A percentile compares a stretch with the other conserved stretches of the same genome.
Conservation (phyloP, 2,113 vertebrate genomes). For the Gopherus evgoodei region DNA sequence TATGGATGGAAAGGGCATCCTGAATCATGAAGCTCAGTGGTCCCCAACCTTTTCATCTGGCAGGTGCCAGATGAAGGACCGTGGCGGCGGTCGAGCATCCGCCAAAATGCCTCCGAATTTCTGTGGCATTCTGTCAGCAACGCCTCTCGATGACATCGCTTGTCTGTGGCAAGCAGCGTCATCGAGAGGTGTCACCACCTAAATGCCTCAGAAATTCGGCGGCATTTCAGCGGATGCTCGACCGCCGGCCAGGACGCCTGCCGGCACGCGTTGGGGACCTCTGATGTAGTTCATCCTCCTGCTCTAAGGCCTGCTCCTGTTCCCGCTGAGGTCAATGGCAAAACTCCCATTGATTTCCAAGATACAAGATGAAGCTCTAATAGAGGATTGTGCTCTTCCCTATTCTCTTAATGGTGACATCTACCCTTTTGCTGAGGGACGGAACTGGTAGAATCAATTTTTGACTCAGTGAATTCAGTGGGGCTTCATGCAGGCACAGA, state of each 20-base stretch:
- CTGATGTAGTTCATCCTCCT: neutral
- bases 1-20: rapidly evolving
- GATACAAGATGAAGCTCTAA: neutral
- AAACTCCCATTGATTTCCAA: neutral
- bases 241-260: no score
- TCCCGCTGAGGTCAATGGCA: neutral
- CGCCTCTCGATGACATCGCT: no score
- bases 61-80: no score
- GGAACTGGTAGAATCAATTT: neutral
- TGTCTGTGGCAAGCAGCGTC: no score
- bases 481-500: neutral
- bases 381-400: neutral
- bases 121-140: no score
- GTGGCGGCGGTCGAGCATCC: no score
- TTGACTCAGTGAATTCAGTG: neutral
- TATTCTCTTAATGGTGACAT: neutral
- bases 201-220: no score
- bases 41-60: no score
- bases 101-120: no score
- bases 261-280: no score
- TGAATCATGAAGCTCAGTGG: neutral
- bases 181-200: no score
- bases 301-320: neutral
- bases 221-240: no score
- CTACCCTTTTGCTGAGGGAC: rapidly evolving